Conservation (phyloP, 2,113 vertebrate species). For the Rhombomys opimus region DNA sequence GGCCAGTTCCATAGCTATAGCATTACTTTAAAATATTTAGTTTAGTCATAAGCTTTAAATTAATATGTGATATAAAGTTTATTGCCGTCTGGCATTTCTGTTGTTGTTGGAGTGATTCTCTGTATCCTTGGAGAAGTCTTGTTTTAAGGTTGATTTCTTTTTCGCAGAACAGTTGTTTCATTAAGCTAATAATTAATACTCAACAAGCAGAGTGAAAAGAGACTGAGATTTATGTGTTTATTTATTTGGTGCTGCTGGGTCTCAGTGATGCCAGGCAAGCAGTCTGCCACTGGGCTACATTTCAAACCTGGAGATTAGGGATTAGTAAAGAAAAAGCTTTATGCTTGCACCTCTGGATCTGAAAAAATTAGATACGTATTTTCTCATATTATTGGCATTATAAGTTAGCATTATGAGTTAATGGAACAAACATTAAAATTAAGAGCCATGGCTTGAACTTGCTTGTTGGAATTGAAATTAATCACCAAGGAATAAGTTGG, state of each 20-base stretch:
- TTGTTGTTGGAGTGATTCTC: not conserved
- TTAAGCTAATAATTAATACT: constrained; percentile 52
- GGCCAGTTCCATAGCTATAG: not conserved
- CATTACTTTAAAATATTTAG: constrained; percentile 40
- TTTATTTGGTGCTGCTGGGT: not conserved
- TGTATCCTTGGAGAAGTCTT: constrained; percentile 39
- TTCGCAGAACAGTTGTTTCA: not conserved
- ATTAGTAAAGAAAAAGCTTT: constrained; percentile 1
- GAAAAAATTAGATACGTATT: not conserved
- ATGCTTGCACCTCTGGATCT: not conserved
- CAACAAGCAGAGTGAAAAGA: constrained; percentile 41
- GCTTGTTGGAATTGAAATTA: constrained; percentile 25
- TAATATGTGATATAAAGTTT: constrained; percentile 25
- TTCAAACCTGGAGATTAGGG: not conserved
- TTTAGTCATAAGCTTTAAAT: constrained; percentile 32
- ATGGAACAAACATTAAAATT: constrained; percentile 20
- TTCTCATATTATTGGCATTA: constrained; percentile 25
- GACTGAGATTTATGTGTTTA: not conserved
- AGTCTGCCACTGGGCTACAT: not conserved
- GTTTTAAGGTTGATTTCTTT: constrained; percentile 49
- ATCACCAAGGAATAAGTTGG: constrained; percentile 40
- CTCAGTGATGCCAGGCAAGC: not conserved
- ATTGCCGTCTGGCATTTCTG: constrained; percentile 20
- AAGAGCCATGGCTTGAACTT: constrained; percentile 10
- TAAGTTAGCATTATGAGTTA: not conserved